Evolutionary conservation across 2,888 invertebrate species (phyloP).

Genomic region (Parnassius smintheus): DNA sequence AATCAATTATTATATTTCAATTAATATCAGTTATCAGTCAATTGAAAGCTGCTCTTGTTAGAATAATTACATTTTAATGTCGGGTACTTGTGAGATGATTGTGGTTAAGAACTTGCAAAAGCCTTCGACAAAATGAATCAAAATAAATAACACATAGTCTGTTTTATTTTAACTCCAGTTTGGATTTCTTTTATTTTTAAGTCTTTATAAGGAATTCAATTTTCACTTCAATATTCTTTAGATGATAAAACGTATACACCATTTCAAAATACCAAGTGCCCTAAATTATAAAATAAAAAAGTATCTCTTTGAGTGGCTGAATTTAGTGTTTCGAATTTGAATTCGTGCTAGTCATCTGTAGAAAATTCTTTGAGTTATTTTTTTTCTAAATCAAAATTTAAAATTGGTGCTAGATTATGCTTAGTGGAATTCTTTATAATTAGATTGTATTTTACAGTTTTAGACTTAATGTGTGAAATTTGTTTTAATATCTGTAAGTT

Average conservation of each 20-base stretch:
- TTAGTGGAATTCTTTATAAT: constrained; percentile 34
- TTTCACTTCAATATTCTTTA: too few species aligned
- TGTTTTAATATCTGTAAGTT: constrained; percentile 27
- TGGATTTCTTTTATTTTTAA: background rate
- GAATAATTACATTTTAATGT: too few species aligned
- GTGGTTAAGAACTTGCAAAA: background rate
- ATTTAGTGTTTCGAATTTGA: constrained; percentile 31
- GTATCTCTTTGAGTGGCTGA: constrained; percentile 7
- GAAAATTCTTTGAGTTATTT: constrained; percentile 35
- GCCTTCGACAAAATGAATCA: background rate
- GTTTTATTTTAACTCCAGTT: background rate
- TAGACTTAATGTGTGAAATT: constrained; percentile 32
- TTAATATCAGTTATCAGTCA: too few species aligned
- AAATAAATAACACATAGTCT: background rate
- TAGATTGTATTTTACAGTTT: constrained; percentile 23
- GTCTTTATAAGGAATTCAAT: background rate
- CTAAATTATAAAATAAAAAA: background rate
- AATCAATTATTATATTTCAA: too few species aligned
- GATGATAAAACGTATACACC: background rate
- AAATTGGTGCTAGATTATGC: constrained; percentile 47
- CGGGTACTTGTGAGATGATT: too few species aligned
- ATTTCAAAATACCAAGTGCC: constrained; percentile 23
- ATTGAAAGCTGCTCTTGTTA: too few species aligned
- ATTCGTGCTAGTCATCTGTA: constrained; percentile 53
- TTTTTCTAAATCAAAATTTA: constrained; percentile 31